Evolutionary conservation across 2,888 invertebrate species (phyloP).

Genomic region (Saturnia japonica): DNA sequence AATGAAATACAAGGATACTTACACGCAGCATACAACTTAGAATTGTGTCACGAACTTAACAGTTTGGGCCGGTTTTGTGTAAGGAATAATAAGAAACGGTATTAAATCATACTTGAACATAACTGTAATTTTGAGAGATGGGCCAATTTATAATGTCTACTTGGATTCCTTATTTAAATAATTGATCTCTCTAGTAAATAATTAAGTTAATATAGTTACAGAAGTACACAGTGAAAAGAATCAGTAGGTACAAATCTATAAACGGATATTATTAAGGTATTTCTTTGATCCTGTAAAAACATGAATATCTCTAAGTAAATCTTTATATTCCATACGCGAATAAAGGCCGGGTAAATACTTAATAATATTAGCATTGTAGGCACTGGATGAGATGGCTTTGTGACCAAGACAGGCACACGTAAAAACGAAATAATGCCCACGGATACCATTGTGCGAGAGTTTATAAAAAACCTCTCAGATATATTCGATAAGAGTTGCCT

Average conservation of each 20-base stretch:
- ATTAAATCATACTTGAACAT: no score
- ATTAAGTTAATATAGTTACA: no score
- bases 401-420: constrained; percentile 42
- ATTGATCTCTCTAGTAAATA: no score
- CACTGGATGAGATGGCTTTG: constrained; percentile 38
- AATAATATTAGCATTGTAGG: constrained; percentile 47
- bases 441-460: constrained; percentile 40
- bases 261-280: background rate
- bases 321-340: constrained; percentile 8
- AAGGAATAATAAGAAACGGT: no score
- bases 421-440: constrained; percentile 34
- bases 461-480: constrained; percentile 41
- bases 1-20: no score
- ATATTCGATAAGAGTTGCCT: constrained; percentile 41
- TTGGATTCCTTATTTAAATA: no score
- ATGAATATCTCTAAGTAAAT: constrained; percentile 7
- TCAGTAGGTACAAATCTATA: background rate
- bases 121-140: no score
- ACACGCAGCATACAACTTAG: no score
- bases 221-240: background rate
- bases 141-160: no score
- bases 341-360: constrained; percentile 42
- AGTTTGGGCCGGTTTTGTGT: no score
- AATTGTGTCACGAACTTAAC: no score
- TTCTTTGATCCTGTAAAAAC: constrained; percentile 14